Evolutionary conservation across 1,140 invertebrate species (phyloP).

Genomic region (Ladona fulva): DNA sequence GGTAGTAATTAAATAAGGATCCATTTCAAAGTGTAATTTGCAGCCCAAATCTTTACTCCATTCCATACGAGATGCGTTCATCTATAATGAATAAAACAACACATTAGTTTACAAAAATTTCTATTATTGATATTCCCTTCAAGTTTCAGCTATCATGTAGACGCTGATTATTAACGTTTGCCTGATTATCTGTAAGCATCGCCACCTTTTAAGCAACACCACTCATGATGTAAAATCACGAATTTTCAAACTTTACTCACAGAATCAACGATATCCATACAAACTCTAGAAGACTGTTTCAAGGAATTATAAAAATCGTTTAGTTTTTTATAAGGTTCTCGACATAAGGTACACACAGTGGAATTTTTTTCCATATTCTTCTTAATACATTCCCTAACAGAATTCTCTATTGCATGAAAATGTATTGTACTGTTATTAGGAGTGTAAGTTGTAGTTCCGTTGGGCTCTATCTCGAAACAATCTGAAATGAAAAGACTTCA

Average conservation of each 20-base stretch:
- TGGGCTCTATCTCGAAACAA: slow-evolving; percentile 39
- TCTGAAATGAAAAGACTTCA: slow-evolving; percentile 35
- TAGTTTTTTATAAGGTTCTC: slow-evolving; percentile 39
- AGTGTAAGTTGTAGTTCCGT: slow-evolving; percentile 30
- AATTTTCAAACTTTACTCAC: slow-evolving; percentile 33
- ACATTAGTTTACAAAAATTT: no score
- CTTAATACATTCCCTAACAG: slow-evolving; percentile 38
- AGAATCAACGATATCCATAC: slow-evolving; percentile 49
- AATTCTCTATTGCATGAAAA: slow-evolving; percentile 39
- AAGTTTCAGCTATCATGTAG: no score
- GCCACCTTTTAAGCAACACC: no score
- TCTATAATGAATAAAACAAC: background rate
- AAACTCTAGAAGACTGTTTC: slow-evolving; percentile 43
- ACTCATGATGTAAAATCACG: no score
- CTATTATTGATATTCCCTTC: no score
- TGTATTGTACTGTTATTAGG: slow-evolving; percentile 38
- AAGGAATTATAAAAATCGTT: slow-evolving; percentile 44
- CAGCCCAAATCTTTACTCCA: background rate
- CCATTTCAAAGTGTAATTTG: background rate
- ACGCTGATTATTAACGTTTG: no score
- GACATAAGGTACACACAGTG: slow-evolving; percentile 40
- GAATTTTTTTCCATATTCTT: slow-evolving; percentile 31
- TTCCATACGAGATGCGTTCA: background rate
- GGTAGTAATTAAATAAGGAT: background rate
- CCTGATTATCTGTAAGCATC: no score